Evolutionary conservation across 2,888 invertebrate species (phyloP).

Genomic region (Cosmopolites sordidus): DNA sequence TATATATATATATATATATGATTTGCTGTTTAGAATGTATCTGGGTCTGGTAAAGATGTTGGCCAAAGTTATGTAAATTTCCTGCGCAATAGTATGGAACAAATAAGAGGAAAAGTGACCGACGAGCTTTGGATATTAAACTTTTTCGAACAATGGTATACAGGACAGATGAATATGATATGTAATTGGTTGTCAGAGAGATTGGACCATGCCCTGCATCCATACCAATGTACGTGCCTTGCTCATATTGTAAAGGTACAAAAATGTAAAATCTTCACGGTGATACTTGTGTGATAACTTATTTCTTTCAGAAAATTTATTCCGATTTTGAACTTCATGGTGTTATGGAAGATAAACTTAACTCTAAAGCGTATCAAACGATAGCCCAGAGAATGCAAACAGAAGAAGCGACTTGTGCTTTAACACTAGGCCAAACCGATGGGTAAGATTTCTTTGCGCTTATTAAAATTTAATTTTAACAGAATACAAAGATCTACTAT

Average conservation of each 20-base stretch:
- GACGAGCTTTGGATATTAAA: conserved; percentile 81
- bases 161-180: conserved; percentile 87
- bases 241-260: conserved; percentile 95
- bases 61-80: conserved; percentile 98
- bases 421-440: conserved; percentile 75
- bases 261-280: too few species aligned
- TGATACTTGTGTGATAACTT: too few species aligned
- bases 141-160: conserved; percentile 76
- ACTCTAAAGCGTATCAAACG: conserved; percentile 91
- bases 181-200: conserved; percentile 93
- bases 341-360: conserved; percentile 94
- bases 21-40: conserved; percentile 63
- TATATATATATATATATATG: neutral
- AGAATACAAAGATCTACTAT: too few species aligned
- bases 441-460: conserved; percentile 55
- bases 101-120: conserved; percentile 92
- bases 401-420: conserved; percentile 90
- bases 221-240: conserved; percentile 96
- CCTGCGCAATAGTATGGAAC: conserved; percentile 95
- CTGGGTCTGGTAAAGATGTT: conserved; percentile 92
- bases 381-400: conserved; percentile 93
- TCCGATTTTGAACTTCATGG: conserved; percentile 99
- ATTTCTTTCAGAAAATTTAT: conserved; percentile 82
- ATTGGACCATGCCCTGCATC: conserved; percentile 87
- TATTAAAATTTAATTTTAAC: too few species aligned